Evolutionary conservation across 2,797 vertebrate species (phyloP), one percentile per base, ranked within the genome.

Genomic region (Enteromius fasciolatus): DNA sequence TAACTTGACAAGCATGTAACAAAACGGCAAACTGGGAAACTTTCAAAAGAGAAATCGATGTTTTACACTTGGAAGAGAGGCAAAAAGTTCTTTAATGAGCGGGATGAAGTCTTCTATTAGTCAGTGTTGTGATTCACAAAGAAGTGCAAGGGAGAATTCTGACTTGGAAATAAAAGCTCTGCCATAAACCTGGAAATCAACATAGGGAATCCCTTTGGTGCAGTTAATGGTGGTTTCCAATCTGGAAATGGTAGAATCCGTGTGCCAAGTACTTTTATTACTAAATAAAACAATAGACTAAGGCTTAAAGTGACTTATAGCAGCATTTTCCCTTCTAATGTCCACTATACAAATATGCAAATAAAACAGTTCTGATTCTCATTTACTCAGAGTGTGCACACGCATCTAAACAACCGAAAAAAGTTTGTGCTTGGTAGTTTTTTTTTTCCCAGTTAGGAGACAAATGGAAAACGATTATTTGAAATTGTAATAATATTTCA

Each of bases 181-280:
- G 10, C 10, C 64, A 69, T 57, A 14, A 79, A 80, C n/a, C 33
- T 57, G 18, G 57, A 48, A 63, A 61, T 41, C 41, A 59, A 10
- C 28, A 61, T 28, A 80, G 54, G 39, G 68, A 61, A 18, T 48
- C 68, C 54, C 54, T 48, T 63, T 72, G 68, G 28, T 59, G 18
- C 39, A 80, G 36, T 63, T 72, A 80, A 61, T 50, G 63, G 61
- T 33, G 18, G 67, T 72, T 80, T 80, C 23, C 52, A 70, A 80
- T 63, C 28, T 72, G 68, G 41, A 80, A 80, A 61, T 46, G 1
- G 41, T 36, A 48, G 39, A 72, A 72, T 11, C 54, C 17, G 12
- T 46, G 66, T 70, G 50, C 23, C 5, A 18, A 8, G n/a, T 76
- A 25, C 8, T 70, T 23, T 31, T 20, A 54, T 48, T 28, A 7